Evolutionary conservation across 1,140 invertebrate species (phyloP), one percentile per base, ranked within the genome.

Genomic region (Pseudomyrmex concolor): DNA sequence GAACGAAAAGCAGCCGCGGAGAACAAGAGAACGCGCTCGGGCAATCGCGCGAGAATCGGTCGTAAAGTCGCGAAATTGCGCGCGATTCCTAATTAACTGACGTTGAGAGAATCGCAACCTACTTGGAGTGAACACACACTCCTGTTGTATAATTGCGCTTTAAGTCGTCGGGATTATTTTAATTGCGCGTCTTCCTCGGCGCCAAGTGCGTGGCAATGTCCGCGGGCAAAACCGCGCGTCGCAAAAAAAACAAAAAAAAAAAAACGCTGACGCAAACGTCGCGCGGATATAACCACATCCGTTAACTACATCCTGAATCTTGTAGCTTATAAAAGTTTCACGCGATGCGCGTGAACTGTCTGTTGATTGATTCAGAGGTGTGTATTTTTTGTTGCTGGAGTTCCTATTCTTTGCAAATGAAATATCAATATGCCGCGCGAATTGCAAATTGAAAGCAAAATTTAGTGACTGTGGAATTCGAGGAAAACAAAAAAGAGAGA

Each of bases 81-180:
- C 43, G 76, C 54, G 43, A 80, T 80, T 80, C 54, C 76, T 80
- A 80, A 80, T 80, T 80, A 80, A 80, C 76, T 50, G 54, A 59
- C 76, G 76, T 71, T 34, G 22, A 34, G 66, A 45, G 66, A 80
- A 71, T 80, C 76, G 50, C 54, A 50, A 71, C 10, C n/a, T 71
- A 50, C 66, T 34, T 59, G 5, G 13, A 70, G 76, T 71, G 66
- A 80, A 71, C 70, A 59, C 54, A 34, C 5, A 34, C 34, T 34
- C 22, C 12, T 17, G 54, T 34, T 22, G 54, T 80, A 34, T 34
- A 80, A 70, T 80, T 80, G 50, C 66, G 19, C 66, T 71, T 70
- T 80, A 80, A 71, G 71, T 80, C 54, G 66, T 80, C 22, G 54
- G 45, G 66, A 60, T 60, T 80, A 80, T 71, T 80, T 80, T 71